Base-by-base conservation (phyloP, 1,140 invertebrate genomes). In the Orchesella cincta region DNA sequence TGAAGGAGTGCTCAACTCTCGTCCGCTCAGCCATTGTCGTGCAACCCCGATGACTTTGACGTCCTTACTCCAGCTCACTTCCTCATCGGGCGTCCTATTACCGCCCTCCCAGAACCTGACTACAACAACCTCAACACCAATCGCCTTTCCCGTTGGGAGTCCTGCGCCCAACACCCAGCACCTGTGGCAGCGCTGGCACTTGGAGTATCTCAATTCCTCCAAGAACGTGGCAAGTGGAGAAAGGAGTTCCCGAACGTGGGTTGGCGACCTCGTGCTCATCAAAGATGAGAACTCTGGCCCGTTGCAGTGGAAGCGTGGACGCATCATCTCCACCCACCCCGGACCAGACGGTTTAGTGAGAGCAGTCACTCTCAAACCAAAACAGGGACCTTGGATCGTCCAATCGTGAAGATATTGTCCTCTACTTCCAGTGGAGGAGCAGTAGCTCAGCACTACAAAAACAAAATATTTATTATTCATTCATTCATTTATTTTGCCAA, bases 151-250 rank as follows among this genome's bases (percentile, higher is more conserved):
- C n/a, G n/a, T n/a, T n/a, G n/a, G n/a, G n/a, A n/a, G n/a, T n/a
- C n/a, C n/a, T n/a, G n/a, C n/a, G n/a, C n/a, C n/a, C n/a, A n/a
- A n/a, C n/a, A n/a, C n/a, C n/a, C n/a, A 85, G 75, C 46, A 82
- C 46, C 83, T 85, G 72, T 85, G 83, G 84, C 29, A 78, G 20
- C 51, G 79, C 51, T 82, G 76, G 79, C 33, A 34, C 16, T 76
- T 31, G 29, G 85, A 86, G 52, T 86, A 86, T 76, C 20, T 86
- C 0, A 72, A 26, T 62, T 79, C 34, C 75, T 86, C 0, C 81
- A 83, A 33, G 28, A 77, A 31, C 36, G 83, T 3, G 33, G 14
- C 23, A 84, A 84, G 74, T 84, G 83, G 83, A 67, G 28, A 1
- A 18, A 28, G 52, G 82, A 1, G 51, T 62, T 2, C 77, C 79